Conservation (phyloP, 1,140 invertebrate genomes). For the Nebria ingens region DNA sequence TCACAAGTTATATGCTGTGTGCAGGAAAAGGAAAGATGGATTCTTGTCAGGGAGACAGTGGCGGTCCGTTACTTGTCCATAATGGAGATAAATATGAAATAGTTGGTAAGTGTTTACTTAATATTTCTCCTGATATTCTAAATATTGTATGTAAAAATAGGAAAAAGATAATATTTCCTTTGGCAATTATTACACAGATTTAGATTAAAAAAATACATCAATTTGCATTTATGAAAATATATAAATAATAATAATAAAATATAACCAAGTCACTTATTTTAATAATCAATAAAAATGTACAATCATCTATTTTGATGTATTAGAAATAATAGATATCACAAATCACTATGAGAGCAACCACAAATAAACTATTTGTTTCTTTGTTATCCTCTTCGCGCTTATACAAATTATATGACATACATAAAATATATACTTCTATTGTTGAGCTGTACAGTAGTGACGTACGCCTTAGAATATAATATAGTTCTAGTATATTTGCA, state of each 20-base stretch:
- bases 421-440: too few species aligned
- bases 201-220: neutral
- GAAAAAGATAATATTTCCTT: neutral
- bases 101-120: conserved; percentile 45
- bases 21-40: conserved; percentile 67
- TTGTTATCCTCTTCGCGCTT: too few species aligned
- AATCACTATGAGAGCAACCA: too few species aligned
- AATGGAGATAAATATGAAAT: conserved; percentile 62
- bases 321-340: too few species aligned
- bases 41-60: conserved; percentile 77
- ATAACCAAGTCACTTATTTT: neutral
- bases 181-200: neutral
- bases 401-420: too few species aligned
- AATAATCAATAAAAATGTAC: conserved; percentile 21
- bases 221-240: neutral
- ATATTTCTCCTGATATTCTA: neutral
- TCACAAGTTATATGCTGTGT: conserved; percentile 71
- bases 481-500: too few species aligned
- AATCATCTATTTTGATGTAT: too few species aligned
- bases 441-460: too few species aligned
- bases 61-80: conserved; percentile 65
- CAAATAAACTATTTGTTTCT: too few species aligned
- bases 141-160: neutral
- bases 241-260: neutral
- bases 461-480: too few species aligned